Base-by-base conservation (phyloP, 2,888 invertebrate species). In the Parapristionchus giblindavisi region DNA sequence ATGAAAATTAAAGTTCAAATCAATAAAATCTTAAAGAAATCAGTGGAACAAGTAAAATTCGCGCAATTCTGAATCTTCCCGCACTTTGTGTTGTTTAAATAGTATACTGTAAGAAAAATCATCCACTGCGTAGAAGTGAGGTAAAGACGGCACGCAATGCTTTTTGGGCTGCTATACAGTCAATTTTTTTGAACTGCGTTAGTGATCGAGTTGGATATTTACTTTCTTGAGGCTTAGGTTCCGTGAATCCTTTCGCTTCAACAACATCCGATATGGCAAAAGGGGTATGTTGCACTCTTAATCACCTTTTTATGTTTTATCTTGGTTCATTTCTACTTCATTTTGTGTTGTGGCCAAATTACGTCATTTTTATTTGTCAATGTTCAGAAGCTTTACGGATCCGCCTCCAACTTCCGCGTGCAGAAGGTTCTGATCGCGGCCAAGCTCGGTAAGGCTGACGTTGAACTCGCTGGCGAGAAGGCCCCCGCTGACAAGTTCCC, bases 371-470 rank as follows among this genome's bases (percentile, higher is more conserved):
- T 8, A n/a, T 36, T 6, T 70, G 54, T 24, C 52, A 48, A 40
- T 75, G 80, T 91, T 70, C 92, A 96, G 95, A 96, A 95, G 90
- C 92, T 99, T 89, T 98, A 96, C 92, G 96, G 97, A 89, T 96
- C 96, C 91, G 94, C 95, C 88, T 94, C 95, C 90, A 98, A 96
- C 92, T 97, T 96, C 92, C 93, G 98, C 90, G 96, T 97, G 86
- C 94, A 93, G 90, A 99, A 99, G 91, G 94, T 93, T 89, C 92
- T 97, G 89, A 95, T 98, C 89, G 97, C 98, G 88, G 97, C 98
- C 89, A 93, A 96, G 91, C 97, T 94, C 91, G 94, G 96, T 85
- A 95, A 95, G 88, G 92, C 92, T 86, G 85, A 89, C 38, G 87
- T 91, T 70, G 88, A 84, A 76, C 88, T 90, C 38, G 88, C 87